A percentile compares a stretch with the other conserved stretches of the same genome.
Conservation (phyloP, 2,888 invertebrate species). For the Brachyptera putata region DNA sequence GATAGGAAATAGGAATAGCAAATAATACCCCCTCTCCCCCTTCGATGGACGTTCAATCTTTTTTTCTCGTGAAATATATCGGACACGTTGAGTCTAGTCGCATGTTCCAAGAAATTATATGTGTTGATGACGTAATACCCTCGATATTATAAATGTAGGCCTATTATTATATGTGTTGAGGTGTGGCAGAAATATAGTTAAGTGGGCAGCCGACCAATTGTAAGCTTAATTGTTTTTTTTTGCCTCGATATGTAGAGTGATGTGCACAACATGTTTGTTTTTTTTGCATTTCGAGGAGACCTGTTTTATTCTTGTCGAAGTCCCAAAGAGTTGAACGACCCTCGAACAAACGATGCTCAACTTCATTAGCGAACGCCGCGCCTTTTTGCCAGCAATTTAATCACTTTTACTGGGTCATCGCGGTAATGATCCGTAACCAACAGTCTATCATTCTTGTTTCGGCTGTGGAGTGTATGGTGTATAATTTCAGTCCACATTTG, state of each 20-base stretch:
- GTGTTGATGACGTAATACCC: too few relatives aligned
- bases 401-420: background rate
- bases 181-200: background rate
- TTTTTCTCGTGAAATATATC: too few relatives aligned
- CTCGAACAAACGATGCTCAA: background rate
- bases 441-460: background rate
- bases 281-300: background rate
- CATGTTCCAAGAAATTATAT: too few relatives aligned
- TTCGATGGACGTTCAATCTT: too few relatives aligned
- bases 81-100: too few relatives aligned
- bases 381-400: background rate
- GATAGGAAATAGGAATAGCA: too few relatives aligned
- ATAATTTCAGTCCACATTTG: too few relatives aligned
- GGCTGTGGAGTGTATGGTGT: background rate
- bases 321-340: slow-evolving; percentile 3
- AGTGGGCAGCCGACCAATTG: background rate
- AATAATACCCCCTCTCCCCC: too few relatives aligned
- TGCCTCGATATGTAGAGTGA: background rate
- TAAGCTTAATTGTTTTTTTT: background rate
- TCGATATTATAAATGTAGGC: too few relatives aligned
- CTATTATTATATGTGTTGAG: too few relatives aligned
- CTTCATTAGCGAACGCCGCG: background rate
- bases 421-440: background rate
- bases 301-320: slow-evolving; percentile 1
- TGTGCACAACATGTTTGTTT: too few relatives aligned